phyloP scores from a whole-genome alignment of 2,797 vertebrate species.

The Falco columbarius region DNA sequence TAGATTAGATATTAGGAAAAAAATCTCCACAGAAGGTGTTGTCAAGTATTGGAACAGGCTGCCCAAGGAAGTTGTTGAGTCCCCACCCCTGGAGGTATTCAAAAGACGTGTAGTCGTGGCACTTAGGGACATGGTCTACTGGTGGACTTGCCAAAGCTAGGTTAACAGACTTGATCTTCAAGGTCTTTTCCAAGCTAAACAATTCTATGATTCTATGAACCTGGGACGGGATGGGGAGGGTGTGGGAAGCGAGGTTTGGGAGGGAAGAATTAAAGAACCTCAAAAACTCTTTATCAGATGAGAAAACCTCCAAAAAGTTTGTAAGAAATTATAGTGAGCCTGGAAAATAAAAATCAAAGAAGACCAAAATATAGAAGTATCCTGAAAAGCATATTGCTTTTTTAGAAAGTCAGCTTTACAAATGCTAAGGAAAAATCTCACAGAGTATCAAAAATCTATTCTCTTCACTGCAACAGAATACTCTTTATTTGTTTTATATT shows the following conservation, averaged over 20 bases:
- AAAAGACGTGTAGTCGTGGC: background rate
- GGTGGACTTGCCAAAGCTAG: background rate
- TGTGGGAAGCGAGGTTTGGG: background rate
- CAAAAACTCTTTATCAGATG: background rate
- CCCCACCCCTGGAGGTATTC: no score
- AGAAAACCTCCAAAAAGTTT: background rate
- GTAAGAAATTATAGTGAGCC: background rate
- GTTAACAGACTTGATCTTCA: background rate
- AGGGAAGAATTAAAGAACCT: background rate
- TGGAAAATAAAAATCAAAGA: background rate
- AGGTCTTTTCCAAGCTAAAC: background rate
- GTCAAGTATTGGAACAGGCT: background rate
- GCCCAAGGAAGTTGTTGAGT: accelerated
- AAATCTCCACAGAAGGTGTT: background rate
- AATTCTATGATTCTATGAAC: background rate
- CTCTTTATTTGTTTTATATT: background rate
- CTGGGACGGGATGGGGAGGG: accelerated
- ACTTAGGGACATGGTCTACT: background rate
- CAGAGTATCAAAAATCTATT: background rate
- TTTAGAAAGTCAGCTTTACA: background rate
- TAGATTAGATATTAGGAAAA: background rate
- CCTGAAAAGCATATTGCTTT: background rate
- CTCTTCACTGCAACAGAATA: background rate
- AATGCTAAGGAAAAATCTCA: background rate
- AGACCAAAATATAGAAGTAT: background rate